Evolutionary conservation across 2,113 vertebrate species (phyloP).

Genomic region (Dromaius novaehollandiae): DNA sequence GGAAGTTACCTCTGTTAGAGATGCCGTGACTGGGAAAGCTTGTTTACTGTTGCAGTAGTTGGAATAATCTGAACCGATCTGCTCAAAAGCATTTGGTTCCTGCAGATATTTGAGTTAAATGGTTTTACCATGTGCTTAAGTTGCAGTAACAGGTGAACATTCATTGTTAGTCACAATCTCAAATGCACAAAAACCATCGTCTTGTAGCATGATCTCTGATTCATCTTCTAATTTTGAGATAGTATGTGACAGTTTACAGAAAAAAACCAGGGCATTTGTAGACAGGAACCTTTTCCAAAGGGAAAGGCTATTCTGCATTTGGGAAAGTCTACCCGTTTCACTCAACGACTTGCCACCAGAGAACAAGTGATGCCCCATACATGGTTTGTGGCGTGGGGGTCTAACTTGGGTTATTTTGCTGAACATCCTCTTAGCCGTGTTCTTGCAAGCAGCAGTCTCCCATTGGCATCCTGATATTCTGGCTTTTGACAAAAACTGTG

Average conservation of each 20-base stretch:
- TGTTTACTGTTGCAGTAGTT: not conserved
- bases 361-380: not conserved
- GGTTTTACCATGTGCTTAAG: not conserved
- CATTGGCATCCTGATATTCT: not conserved
- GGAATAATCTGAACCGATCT: not conserved
- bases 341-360: not conserved
- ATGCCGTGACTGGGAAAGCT: not conserved
- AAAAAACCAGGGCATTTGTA: not conserved
- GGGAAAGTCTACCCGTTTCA: not conserved
- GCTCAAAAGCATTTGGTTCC: not conserved
- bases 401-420: not conserved
- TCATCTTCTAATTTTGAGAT: not conserved
- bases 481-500: not conserved
- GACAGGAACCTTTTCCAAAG: not conserved
- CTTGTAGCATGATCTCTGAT: not conserved
- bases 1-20: not conserved
- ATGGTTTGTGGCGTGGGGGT: not conserved
- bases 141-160: not conserved
- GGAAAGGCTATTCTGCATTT: not conserved
- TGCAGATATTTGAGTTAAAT: not conserved
- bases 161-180: not conserved
- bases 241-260: not conserved
- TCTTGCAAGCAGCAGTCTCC: not conserved
- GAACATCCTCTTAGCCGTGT: fast-evolving
- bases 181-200: not conserved